These are phyloP conservation scores for Carollia perspicillata DNA, from an alignment of 2,113 vertebrate species.

Conservation along the genomic window DNA sequence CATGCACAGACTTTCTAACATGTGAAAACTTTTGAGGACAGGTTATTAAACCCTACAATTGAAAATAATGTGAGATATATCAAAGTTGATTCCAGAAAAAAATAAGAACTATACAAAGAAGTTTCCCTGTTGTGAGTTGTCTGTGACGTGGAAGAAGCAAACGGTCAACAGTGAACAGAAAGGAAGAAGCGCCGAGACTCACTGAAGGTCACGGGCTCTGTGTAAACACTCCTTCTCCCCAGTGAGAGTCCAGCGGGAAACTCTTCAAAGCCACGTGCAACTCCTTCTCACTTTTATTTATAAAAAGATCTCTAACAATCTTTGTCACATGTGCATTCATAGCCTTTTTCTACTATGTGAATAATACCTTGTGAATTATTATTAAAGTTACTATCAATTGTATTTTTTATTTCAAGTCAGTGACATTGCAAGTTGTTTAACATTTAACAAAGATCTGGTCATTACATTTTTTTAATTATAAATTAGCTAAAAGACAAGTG, in stretches of 20 bases:
- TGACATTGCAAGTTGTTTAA: neutral
- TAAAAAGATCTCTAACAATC: neutral
- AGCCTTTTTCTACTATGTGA: neutral
- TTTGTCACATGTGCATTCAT: neutral
- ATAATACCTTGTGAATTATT: neutral
- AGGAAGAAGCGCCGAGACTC: neutral
- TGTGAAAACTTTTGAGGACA: neutral
- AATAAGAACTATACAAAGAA: slow-evolving; percentile 28
- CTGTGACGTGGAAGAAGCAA: neutral
- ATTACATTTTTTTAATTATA: slow-evolving; percentile 4
- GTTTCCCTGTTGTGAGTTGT: slow-evolving; percentile 42
- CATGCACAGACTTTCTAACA: neutral
- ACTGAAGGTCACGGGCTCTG: neutral
- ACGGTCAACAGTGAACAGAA: neutral
- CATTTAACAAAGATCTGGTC: neutral
- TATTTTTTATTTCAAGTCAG: neutral
- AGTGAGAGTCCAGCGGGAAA: neutral
- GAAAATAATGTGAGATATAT: slow-evolving; percentile 20
- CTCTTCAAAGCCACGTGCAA: neutral
- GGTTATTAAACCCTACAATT: neutral
- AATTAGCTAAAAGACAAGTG: neutral
- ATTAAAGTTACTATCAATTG: neutral
- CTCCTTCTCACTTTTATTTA: neutral
- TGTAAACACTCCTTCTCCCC: neutral
- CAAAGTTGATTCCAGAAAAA: neutral